Conservation (phyloP, 2,113 vertebrate species). For the Tetrao urogallus region DNA sequence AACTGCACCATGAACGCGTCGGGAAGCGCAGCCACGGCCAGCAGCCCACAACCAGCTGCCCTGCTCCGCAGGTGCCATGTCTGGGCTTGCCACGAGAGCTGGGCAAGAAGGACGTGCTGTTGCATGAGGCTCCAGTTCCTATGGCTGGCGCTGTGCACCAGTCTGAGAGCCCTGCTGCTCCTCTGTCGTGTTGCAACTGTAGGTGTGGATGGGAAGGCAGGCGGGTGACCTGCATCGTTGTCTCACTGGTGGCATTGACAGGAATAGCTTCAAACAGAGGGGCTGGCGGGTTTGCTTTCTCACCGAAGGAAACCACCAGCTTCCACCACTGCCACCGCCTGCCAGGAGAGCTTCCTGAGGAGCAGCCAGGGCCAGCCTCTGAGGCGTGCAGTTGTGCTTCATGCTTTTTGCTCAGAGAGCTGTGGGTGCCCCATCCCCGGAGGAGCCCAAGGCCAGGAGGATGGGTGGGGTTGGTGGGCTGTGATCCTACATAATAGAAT, state of each 20-base stretch:
- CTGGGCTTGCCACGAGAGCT: neutral
- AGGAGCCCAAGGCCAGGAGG: too few relatives aligned
- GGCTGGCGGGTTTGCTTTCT: neutral
- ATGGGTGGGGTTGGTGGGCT: too few relatives aligned
- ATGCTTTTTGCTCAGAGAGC: too few relatives aligned
- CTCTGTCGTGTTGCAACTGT: rapidly evolving
- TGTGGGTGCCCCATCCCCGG: too few relatives aligned
- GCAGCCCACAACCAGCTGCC: too few relatives aligned
- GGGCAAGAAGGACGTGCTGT: neutral
- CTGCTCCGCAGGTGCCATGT: neutral
- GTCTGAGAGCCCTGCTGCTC: neutral
- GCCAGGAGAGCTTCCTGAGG: neutral
- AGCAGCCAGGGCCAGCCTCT: neutral
- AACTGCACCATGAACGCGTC: neutral
- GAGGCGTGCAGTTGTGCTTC: neutral
- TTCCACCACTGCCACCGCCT: neutral
- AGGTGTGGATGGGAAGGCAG: neutral
- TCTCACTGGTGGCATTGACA: neutral
- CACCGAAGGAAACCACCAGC: neutral
- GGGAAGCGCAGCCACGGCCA: neutral
- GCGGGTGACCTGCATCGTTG: neutral
- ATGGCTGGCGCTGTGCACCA: too few relatives aligned
- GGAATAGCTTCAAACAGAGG: neutral
- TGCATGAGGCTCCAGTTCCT: neutral
- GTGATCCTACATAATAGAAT: too few relatives aligned